These are phyloP conservation scores for Dryococelus australis DNA, from an alignment of 2,888 invertebrate genomes.

Conservation along the genomic window DNA sequence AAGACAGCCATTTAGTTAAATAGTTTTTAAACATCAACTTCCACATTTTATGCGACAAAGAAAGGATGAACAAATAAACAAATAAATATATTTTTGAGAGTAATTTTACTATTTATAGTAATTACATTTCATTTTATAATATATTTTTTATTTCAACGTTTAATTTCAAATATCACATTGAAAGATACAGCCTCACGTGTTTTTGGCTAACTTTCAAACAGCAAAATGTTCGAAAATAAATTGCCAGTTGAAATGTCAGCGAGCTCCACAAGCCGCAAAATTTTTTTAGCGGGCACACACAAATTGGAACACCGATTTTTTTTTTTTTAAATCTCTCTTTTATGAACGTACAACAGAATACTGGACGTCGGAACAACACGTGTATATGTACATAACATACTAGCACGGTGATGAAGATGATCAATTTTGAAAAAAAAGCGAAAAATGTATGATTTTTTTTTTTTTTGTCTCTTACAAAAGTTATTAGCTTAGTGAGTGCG, in stretches of 20 bases:
- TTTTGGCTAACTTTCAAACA: conserved; percentile 34
- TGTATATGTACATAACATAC: neutral
- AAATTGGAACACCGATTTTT: conserved; percentile 17
- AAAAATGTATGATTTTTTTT: neutral
- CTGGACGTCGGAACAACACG: neutral
- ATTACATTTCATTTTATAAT: conserved; percentile 38
- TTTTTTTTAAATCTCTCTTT: neutral
- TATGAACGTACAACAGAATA: neutral
- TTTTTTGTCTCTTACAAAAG: neutral
- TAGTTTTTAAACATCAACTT: conserved; percentile 56
- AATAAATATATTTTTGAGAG: conserved; percentile 54
- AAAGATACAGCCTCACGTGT: conserved; percentile 60
- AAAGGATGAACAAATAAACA: conserved; percentile 57
- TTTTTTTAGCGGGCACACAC: conserved; percentile 27
- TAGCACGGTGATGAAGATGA: neutral
- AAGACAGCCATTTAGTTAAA: conserved; percentile 46
- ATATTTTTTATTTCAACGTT: conserved; percentile 33
- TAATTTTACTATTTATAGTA: conserved; percentile 39
- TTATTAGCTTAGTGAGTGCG: neutral
- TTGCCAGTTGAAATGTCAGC: neutral
- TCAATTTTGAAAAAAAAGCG: neutral
- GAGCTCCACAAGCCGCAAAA: neutral
- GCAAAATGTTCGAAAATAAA: neutral
- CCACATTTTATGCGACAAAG: conserved; percentile 55
- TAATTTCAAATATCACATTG: conserved; percentile 59